Base-by-base conservation (phyloP, 92 coral and sea anemone species). In the Phenganax subtilis region DNA sequence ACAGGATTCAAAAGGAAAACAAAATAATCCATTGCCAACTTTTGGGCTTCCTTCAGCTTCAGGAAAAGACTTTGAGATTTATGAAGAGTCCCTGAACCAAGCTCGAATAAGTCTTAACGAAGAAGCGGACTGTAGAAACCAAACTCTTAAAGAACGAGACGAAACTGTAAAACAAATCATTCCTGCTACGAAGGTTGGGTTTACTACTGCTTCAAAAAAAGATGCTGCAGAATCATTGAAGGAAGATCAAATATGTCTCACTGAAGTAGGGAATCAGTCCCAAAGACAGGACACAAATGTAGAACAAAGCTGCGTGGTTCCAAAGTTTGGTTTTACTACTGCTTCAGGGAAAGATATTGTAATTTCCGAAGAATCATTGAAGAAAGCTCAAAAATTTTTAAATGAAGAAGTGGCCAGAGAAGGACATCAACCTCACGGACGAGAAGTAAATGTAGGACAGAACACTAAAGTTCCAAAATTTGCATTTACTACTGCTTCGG, bases 141-240 rank as follows among this genome's bases (percentile, higher is more conserved):
- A 73, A 54, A 0, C 12, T 66, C 61, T 8, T 44, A 72, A 63
- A 76, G 0, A 59, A 14, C 16, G 47, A 37, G 47, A 37, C 47
- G 47, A 37, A 37, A 37, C 0, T 37, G 5, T 37, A 37, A 37
- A 37, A 37, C 47, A 37, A 37, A 37, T 37, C 0, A 37, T 37
- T 37, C 47, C 2, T 37, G 27, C 65, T 25, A 14, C 27, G 65
- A 25, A 6, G 16, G 16, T 59, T 20, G 89, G 89, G 10, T 88
- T 88, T 60, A 84, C 86, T 31, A 92, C 92, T 15, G 93, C 92
- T 10, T 72, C 91, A 30, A 92, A 92, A 2, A 87, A 84, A 69
- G 70, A 84, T 0, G 88, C 88, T 4, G 88, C 88, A 80, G 94
- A 90, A 58, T 82, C 91, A 6, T 17, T 90, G 70, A 59, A 73